These are phyloP conservation scores for Drosophila pandora DNA, from an alignment of 1,140 invertebrate species.

Conservation along the genomic window DNA sequence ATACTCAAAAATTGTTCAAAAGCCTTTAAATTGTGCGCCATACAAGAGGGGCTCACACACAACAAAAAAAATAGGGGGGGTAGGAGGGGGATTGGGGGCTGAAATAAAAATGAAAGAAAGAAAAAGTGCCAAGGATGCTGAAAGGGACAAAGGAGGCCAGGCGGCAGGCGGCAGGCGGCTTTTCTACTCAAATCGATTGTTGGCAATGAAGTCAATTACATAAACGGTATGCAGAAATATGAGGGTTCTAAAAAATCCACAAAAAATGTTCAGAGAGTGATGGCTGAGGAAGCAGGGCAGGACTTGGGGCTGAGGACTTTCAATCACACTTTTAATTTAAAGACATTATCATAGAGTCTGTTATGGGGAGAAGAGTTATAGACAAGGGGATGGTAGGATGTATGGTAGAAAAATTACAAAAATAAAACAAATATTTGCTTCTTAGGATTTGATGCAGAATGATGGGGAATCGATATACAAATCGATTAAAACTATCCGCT, in stretches of 20 bases:
- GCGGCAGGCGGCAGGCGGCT: constrained; percentile 20
- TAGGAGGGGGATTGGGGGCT: neutral
- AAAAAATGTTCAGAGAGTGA: neutral
- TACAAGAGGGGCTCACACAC: constrained; percentile 5
- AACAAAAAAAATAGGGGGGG: neutral
- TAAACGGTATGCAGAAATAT: constrained; percentile 32
- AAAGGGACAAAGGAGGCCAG: constrained; percentile 13
- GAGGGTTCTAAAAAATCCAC: neutral
- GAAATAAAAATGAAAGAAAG: neutral
- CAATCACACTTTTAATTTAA: no score
- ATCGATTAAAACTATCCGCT: no score
- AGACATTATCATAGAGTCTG: no score
- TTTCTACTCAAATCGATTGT: constrained; percentile 55
- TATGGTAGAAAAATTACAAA: no score
- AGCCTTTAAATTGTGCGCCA: constrained; percentile 51
- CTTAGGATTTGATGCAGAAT: no score
- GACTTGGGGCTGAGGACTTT: no score
- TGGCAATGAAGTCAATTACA: constrained; percentile 63
- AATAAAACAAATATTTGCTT: no score
- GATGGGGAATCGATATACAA: no score
- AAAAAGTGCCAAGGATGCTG: constrained; percentile 10
- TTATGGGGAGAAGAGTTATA: no score
- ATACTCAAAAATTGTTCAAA: constrained; percentile 44
- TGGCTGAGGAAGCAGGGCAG: neutral
- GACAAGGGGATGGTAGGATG: no score